These are phyloP conservation scores for Labeo rohita DNA, from an alignment of 2,113 vertebrate species.

Conservation along the genomic window DNA sequence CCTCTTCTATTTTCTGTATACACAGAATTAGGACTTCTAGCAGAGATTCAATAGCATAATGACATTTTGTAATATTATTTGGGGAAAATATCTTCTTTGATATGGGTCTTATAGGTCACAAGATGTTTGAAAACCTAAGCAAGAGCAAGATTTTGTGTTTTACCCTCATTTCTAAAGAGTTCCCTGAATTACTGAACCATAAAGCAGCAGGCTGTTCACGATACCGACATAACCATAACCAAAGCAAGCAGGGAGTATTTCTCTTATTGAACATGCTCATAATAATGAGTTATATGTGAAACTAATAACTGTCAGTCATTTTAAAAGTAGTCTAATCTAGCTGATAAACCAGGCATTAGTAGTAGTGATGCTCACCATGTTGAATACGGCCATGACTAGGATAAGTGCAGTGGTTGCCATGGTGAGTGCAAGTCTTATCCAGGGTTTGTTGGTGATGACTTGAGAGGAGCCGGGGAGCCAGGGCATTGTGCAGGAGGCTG, in stretches of 20 bases:
- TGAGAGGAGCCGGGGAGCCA: conserved; percentile 90
- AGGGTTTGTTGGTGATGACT: conserved; percentile 90
- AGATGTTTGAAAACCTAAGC: neutral
- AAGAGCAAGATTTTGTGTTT: neutral
- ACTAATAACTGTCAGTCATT: neutral
- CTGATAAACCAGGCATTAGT: neutral
- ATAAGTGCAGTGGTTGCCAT: conserved; percentile 89
- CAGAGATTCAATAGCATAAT: neutral
- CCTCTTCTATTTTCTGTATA: neutral
- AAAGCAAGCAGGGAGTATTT: neutral
- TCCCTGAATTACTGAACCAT: conserved; percentile 30
- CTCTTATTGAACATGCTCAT: neutral
- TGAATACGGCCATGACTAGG: conserved; percentile 93
- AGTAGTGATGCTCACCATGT: conserved; percentile 85
- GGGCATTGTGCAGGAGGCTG: conserved; percentile 80
- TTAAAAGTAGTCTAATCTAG: neutral
- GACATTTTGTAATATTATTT: neutral
- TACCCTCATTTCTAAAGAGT: conserved; percentile 40
- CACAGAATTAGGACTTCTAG: neutral
- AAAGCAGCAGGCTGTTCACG: neutral
- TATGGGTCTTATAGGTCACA: neutral
- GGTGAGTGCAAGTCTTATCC: conserved; percentile 91
- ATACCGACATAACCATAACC: conserved; percentile 1
- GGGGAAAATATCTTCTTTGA: neutral
- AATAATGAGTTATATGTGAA: neutral